A percentile compares a stretch with the other conserved stretches of the same genome.
Evolutionary conservation across 2,113 vertebrate species (phyloP).

Genomic region (Carettochelys insculpta): DNA sequence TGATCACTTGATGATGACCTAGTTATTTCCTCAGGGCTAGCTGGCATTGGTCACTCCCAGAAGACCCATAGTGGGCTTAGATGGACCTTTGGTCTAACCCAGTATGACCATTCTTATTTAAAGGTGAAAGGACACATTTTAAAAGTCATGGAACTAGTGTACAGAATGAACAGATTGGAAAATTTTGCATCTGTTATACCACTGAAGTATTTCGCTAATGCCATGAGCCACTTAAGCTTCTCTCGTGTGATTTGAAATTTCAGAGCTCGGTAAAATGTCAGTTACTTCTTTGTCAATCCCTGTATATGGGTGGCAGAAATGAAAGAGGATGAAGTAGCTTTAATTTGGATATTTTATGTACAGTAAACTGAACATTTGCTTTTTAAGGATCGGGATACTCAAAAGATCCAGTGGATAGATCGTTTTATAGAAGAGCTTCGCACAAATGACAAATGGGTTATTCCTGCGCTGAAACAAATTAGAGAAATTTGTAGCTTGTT

Average conservation of each 20-base stretch:
- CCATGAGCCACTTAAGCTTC: background rate
- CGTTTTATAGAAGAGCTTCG: conserved; percentile 99
- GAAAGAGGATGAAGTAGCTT: background rate
- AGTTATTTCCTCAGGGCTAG: too few species aligned
- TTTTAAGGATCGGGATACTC: conserved; percentile 94
- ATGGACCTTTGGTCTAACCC: too few species aligned
- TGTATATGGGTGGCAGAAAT: background rate
- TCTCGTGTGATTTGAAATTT: background rate
- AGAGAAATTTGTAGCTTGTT: conserved; percentile 99
- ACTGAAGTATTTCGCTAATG: background rate
- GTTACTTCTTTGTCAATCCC: background rate
- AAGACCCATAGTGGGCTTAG: too few species aligned
- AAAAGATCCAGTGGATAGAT: conserved; percentile 99
- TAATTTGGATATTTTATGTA: background rate
- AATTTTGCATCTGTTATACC: background rate
- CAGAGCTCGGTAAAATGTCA: background rate
- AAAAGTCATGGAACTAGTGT: background rate
- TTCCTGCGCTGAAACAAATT: conserved; percentile 98
- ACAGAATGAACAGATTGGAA: background rate
- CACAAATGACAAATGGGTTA: conserved; percentile 99
- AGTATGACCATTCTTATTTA: background rate
- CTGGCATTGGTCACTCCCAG: too few species aligned
- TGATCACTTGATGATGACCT: too few species aligned
- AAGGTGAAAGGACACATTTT: background rate
- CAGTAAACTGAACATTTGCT: conserved; percentile 45